Evolutionary conservation across 2,113 vertebrate species (phyloP), one percentile per base, ranked within the genome.

Genomic region (Xerus inauris): DNA sequence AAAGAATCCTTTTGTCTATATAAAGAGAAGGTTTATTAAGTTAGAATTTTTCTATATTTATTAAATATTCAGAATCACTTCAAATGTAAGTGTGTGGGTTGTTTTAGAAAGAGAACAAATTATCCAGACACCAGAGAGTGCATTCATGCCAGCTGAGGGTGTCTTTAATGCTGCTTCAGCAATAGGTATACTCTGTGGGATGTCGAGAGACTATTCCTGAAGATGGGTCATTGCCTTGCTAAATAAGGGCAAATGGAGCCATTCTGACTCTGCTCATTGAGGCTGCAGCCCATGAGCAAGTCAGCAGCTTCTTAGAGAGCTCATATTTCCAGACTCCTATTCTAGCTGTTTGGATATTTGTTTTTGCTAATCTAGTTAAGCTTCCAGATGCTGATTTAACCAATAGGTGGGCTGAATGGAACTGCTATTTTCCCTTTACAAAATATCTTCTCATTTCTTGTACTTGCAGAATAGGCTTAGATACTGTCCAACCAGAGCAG

Each of bases 191-290:
- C 83, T 79, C 82, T 51, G 67, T 65, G 86, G 93, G 81, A 42
- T 45, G 40, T 51, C 91, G 93, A 85, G 71, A 77, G 79, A 77
- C 89, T 80, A 17, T 95, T 94, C 62, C 79, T 22, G 6, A 1
- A 40, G 24, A 94, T 0, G 40, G 96, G 91, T 84, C 96, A 96
- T 94, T 94, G 95, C 86, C 89, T 96, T 89, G 79, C 86, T 96
- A 86, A 94, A 49, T 69, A 95, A 97, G 95, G 92, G 49, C 91
- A 80, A 95, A 97, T 54, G 83, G 73, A 65, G 83, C 67, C 49
- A 69, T 87, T 82, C 85, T 77, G 64, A 71, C 47, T 92, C 73
- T 91, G 91, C 38, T 96, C 80, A 93, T 51, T 49, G 92, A 91
- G 57, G 51, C 88, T 86, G 80, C 49, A 81, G 54, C 92, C 91